These are phyloP conservation scores for Malacoraja senta DNA, from an alignment of 2,797 vertebrate species.

Conservation along the genomic window DNA sequence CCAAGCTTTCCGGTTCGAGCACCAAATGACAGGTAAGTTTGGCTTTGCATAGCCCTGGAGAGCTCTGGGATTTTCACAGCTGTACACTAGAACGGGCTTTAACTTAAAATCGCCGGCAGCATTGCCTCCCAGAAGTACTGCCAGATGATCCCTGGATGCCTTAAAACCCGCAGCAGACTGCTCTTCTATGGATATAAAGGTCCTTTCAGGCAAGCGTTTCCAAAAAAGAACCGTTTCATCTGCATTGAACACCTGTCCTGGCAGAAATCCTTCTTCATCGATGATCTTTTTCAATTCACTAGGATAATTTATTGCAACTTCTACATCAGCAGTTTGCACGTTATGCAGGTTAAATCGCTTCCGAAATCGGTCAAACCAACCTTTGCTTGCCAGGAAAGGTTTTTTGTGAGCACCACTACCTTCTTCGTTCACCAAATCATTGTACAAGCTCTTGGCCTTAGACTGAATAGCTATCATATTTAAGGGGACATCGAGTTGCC, in stretches of 20 bases:
- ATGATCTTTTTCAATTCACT: constrained; percentile 12
- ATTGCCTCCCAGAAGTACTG: constrained; percentile 33
- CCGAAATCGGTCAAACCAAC: constrained; percentile 16
- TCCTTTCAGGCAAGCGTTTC: constrained; percentile 17
- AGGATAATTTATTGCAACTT: not conserved
- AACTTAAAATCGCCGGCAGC: constrained; percentile 39
- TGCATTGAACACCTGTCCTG: constrained; percentile 33
- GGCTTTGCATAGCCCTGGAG: constrained; percentile 30
- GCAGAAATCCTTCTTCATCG: constrained; percentile 21
- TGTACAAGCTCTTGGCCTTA: constrained; percentile 33
- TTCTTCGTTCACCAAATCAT: no score
- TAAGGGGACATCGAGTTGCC: not conserved
- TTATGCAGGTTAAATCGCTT: not conserved
- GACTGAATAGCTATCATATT: not conserved
- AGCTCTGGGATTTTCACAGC: constrained; percentile 20
- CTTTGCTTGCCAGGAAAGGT: not conserved
- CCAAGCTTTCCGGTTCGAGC: constrained; percentile 33
- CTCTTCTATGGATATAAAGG: constrained; percentile 33
- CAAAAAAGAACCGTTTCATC: constrained; percentile 35
- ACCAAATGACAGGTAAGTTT: constrained; percentile 24
- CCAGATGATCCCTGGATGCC: constrained; percentile 34
- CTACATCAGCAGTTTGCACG: not conserved
- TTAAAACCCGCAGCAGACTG: constrained; percentile 19
- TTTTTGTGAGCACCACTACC: not conserved
- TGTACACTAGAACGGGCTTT: constrained; percentile 36